Evolutionary conservation across 2,888 invertebrate genomes (phyloP).

Genomic region (Diogma glabrata): DNA sequence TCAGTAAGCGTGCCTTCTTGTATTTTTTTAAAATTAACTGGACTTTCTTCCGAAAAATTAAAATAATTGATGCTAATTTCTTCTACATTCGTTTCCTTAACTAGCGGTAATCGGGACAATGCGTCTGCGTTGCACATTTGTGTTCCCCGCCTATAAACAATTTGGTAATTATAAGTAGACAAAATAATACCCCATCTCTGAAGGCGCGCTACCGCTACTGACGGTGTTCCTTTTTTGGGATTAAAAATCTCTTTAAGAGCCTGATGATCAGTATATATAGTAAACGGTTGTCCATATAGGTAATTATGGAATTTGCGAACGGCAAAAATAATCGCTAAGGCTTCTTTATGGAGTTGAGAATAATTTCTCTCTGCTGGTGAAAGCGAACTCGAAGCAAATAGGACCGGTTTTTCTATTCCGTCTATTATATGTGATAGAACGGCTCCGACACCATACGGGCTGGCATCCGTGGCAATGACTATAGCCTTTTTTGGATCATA

Average conservation of each 20-base stretch:
- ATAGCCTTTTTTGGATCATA: conserved; percentile 9
- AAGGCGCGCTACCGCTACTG: background rate
- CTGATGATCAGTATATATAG: background rate
- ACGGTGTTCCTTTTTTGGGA: background rate
- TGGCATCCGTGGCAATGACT: conserved; percentile 9
- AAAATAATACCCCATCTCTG: background rate
- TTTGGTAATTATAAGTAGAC: background rate
- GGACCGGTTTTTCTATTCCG: background rate
- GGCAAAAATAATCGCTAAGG: background rate
- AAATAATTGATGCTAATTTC: no score
- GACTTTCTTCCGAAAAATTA: no score
- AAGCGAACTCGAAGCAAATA: background rate
- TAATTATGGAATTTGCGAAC: background rate
- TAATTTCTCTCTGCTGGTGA: background rate
- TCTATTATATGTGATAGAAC: background rate
- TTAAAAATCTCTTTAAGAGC: background rate
- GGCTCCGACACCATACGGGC: background rate
- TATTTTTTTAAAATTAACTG: no score
- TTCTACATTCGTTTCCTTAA: no score
- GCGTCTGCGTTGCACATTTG: conserved; percentile 11
- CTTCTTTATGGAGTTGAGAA: background rate
- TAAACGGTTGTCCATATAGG: background rate
- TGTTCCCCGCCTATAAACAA: no score
- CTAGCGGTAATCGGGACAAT: conserved; percentile 9
- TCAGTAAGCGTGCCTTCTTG: no score